Percentiles rank a stretch among this genome's conserved stretches.
These are phyloP conservation scores for Nephrotoma guestfalica DNA, from an alignment of 2,888 invertebrate species.

Conservation along the genomic window DNA sequence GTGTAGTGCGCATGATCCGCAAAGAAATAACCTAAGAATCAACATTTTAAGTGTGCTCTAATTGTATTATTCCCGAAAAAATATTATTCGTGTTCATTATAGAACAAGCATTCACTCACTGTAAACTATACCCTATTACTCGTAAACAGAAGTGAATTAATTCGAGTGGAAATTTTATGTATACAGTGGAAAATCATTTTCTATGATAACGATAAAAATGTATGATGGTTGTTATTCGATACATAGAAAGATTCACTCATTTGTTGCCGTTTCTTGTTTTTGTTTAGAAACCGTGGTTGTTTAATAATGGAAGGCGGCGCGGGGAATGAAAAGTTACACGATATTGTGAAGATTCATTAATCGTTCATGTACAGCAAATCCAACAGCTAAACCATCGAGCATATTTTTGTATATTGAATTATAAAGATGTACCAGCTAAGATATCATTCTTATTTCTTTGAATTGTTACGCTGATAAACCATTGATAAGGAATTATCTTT, in stretches of 20 bases:
- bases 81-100: background rate
- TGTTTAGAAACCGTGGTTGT: background rate
- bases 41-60: background rate
- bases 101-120: background rate
- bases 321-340: background rate
- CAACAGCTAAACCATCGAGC: background rate
- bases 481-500: background rate
- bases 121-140: background rate
- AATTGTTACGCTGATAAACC: background rate
- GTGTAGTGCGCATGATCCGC: background rate
- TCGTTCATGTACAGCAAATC: background rate
- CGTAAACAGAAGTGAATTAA: background rate
- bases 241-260: background rate
- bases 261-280: background rate
- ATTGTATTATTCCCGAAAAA: background rate
- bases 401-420: background rate
- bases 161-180: background rate
- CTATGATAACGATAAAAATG: background rate
- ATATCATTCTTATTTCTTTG: background rate
- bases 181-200: background rate
- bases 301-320: background rate
- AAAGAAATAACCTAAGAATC: background rate
- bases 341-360: background rate
- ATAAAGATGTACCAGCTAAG: background rate
- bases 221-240: background rate